Evolutionary conservation across 2,797 vertebrate genomes (phyloP).

Genomic region (Cirrhinus mrigala): DNA sequence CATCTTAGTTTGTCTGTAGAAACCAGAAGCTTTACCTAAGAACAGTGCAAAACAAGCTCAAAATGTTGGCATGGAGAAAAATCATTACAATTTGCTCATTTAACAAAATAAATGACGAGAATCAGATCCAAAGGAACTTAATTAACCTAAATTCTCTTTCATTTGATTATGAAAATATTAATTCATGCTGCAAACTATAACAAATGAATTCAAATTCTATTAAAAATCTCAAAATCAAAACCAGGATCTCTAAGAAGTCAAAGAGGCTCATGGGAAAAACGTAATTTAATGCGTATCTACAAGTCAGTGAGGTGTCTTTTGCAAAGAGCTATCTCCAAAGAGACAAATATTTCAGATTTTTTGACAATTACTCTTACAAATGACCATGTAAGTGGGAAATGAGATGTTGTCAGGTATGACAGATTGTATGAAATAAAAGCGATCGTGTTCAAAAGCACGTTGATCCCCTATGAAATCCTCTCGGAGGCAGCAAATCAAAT

Average conservation of each 20-base stretch:
- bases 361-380: constrained; percentile 19
- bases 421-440: constrained; percentile 42
- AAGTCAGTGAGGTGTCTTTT: constrained; percentile 38
- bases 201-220: constrained; percentile 47
- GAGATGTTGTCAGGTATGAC: constrained; percentile 39
- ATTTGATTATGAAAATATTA: constrained; percentile 29
- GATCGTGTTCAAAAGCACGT: background rate
- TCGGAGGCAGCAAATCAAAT: constrained; percentile 15
- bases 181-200: constrained; percentile 43
- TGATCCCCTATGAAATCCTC: constrained; percentile 24
- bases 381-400: background rate
- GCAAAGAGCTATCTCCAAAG: constrained; percentile 34
- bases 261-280: constrained; percentile 46
- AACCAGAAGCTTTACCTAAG: constrained; percentile 27
- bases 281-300: constrained; percentile 47
- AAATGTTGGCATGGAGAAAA: constrained; percentile 6
- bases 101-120: constrained; percentile 53
- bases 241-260: constrained; percentile 48
- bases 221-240: constrained; percentile 30
- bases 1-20: constrained; percentile 19
- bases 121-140: constrained; percentile 43
- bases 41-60: constrained; percentile 23
- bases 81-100: constrained; percentile 26
- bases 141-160: constrained; percentile 52
- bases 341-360: background rate